Base-by-base conservation (phyloP, 2,797 vertebrate species). In the Poeciliopsis presidionis region DNA sequence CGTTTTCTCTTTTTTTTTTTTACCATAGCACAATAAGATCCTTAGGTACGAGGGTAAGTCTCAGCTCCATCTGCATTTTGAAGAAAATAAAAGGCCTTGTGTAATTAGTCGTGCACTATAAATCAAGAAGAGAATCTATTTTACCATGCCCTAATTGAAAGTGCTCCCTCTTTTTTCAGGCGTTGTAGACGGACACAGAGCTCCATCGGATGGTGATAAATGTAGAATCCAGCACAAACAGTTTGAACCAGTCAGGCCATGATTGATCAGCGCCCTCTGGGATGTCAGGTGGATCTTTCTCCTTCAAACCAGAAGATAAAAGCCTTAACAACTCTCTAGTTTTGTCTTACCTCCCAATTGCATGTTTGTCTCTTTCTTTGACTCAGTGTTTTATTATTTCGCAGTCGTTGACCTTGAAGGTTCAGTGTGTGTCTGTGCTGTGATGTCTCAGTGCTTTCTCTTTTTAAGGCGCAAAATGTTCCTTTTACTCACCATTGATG, bases 31-130 rank as follows among this genome's bases (percentile, higher is more conserved):
- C 97, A 97, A 97, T 95, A 94, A 95, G 95, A 95, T 96, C 83
- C 85, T 91, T 84, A 93, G 96, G 95, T 96, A 96, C 93, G 82
- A 93, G 87, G 94, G 95, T 94, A 43, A n/a, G 25, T 93, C 96
- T 95, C 91, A 93, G 95, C 94, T 96, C 96, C 91, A 95, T 96
- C 97, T 95, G 97, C 96, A 97, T 97, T 97, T 65, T 39, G 36
- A 65, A 97, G 94, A 92, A 39, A 91, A 94, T 95, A 81, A 96
- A 84, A 88, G 94, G 95, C 94, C 95, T 96, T 95, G 84, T 92
- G 95, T 97, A 98, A 99, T 99, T 98, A 97, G 96, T 97, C 95
- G 95, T 97, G 96, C 96, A 88, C 96, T 96, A 98, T 98, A 98
- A 99, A 99, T 98, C 97, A 99, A 97, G 96, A 96, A 94, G 95